Evolutionary conservation across 2,888 invertebrate species (phyloP), one percentile per base, ranked within the genome.

Genomic region (Ormyrus pomaceus): DNA sequence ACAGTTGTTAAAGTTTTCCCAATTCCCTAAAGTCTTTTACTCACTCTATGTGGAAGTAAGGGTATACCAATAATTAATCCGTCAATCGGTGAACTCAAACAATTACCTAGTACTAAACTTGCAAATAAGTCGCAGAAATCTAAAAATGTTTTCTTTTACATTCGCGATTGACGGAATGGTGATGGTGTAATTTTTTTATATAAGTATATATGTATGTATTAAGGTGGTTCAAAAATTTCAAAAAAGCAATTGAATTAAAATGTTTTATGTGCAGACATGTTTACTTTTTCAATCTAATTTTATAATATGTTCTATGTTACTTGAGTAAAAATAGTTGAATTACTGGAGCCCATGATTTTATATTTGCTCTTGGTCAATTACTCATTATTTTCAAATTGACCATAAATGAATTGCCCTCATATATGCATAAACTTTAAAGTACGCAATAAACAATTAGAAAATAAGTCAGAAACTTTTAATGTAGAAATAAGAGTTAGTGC

Each of bases 131-230:
- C 82, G 51, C 79, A 82, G 79, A 82, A 82, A 82, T 77, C 46
- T 34, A 65, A 11, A 72, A n/a, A 64, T 51, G 64, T 65, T 73
- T 11, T 51, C n/a, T 69, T 46, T 4, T 70, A 10, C 34, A 62
- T 73, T 79, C 69, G 73, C 82, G 79, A 79, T 79, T 82, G 82
- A 82, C 77, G 82, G 79, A 82, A 77, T 74, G 82, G 82, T 82
- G 82, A 73, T 77, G 82, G 82, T 82, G 11, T 73, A 70, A 65
- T 61, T 62, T 79, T 68, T 1, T 19, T 19, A 19, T 19, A 45
- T 61, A 70, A 75, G n/a, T 75, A 74, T n/a, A 56, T 71, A 71
- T 73, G 53, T 76, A 68, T 78, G 45, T 64, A 56, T 75, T 53
- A 65, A 51, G 61, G 74, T 74, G 5, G 48, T 65, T 81, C 46